Evolutionary conservation across 2,113 vertebrate species (phyloP).

Genomic region (Candoia aspera): DNA sequence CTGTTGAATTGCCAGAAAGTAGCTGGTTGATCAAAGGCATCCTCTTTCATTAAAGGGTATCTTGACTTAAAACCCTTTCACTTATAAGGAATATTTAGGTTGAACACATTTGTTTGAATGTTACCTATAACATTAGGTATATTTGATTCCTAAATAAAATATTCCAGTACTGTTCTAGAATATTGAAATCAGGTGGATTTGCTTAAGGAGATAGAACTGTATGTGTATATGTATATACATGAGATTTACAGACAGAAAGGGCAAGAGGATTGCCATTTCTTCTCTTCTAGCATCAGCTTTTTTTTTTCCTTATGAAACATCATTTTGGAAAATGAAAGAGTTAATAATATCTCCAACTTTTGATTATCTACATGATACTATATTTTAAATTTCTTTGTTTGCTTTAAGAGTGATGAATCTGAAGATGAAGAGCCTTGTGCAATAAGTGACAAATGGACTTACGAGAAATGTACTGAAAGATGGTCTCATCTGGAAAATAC

Average conservation of each 20-base stretch:
- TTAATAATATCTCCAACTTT: neutral
- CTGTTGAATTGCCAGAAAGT: neutral
- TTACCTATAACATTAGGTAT: too few relatives aligned
- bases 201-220: neutral
- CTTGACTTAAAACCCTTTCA: neutral
- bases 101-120: neutral
- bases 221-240: neutral
- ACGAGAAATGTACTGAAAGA: constrained; percentile 70
- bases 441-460: constrained; percentile 85
- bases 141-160: neutral
- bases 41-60: neutral
- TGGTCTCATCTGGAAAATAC: constrained; percentile 76
- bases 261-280: neutral
- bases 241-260: neutral
- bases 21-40: neutral
- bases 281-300: neutral
- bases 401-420: constrained; percentile 75
- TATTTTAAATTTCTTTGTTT: neutral
- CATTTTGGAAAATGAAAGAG: neutral
- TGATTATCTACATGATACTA: constrained; percentile 3
- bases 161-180: neutral
- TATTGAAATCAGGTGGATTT: neutral
- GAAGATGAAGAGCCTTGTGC: constrained; percentile 83
- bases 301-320: neutral
- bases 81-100: neutral